Evolutionary conservation across 2,113 vertebrate genomes (phyloP), one percentile per base, ranked within the genome.

Genomic region (Helogale parvula): DNA sequence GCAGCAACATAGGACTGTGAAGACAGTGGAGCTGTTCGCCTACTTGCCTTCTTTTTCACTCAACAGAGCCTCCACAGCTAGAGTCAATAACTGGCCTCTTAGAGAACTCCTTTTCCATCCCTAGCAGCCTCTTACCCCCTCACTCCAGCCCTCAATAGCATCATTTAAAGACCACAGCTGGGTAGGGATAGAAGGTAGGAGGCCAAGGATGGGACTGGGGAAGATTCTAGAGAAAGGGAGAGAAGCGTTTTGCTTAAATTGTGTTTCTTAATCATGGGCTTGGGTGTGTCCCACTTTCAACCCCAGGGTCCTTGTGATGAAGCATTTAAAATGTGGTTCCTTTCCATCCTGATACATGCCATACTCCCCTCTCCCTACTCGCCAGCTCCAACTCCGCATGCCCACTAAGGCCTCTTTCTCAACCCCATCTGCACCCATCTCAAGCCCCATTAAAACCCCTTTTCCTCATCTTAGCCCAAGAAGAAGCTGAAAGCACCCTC

Each of bases 381-480:
- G 76, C 94, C 25, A 94, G 95, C 29, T 92, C 0, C 2, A 68
- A 31, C 83, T 79, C 2, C 92, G 81, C 93, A 81, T 93, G 96
- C 81, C 21, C 63, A 23, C 54, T 94, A 65, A 74, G 35, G 35
- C 76, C 90, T 90, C 92, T 54, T 27, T 68, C 17, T 90, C 90
- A 79, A 85, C 84, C 88, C 80, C 45, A 38, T 97, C 96, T 0
- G 0, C 92, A 91, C 72, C 96, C 71, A 95, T 91, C 97, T 97
- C 38, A 16, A 97, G 0, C n/a, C 93, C 97, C 97, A 97, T 96
- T 98, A 98, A 98, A 98, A 98, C 23, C 33, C 98, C 80, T 99
- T 99, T 99, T 99, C 99, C 98, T 99, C 98, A 11, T 95, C 98
- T 97, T 86, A 99, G 99, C 99, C 99, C 7, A 2, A 98, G 99